These are phyloP conservation scores for Rhinatrema bivittatum DNA, from an alignment of 2,797 vertebrate species.

Conservation along the genomic window DNA sequence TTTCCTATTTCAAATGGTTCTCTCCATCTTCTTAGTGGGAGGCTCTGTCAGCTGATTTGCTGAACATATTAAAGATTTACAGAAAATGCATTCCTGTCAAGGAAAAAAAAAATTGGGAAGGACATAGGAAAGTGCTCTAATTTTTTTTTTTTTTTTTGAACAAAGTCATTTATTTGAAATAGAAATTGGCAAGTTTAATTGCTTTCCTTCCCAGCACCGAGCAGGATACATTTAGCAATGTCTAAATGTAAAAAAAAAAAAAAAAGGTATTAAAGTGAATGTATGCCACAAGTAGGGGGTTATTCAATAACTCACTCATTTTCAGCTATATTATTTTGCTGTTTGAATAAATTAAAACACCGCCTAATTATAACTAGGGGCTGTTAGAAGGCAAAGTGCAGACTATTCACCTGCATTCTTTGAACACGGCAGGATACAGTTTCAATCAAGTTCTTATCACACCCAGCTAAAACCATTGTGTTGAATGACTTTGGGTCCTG, in stretches of 20 bases:
- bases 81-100: no score
- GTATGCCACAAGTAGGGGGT: background rate
- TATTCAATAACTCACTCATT: background rate
- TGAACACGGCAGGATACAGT: no score
- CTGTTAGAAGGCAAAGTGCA: no score
- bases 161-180: conserved; percentile 4
- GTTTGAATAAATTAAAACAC: background rate
- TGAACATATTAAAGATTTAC: no score
- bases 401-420: no score
- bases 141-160: conserved; percentile 5
- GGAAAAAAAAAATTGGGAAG: no score
- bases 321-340: background rate
- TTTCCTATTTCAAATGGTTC: no score
- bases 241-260: conserved; percentile 6
- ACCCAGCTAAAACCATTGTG: no score
- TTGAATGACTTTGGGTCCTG: no score
- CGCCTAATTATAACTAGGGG: background rate
- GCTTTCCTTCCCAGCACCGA: background rate
- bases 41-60: no score
- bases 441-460: no score
- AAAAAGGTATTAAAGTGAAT: conserved; percentile 4
- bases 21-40: no score
- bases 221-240: background rate
- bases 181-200: background rate
- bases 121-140: background rate